These are phyloP conservation scores for Clinocottus analis DNA, from an alignment of 2,113 vertebrate species.

Conservation along the genomic window DNA sequence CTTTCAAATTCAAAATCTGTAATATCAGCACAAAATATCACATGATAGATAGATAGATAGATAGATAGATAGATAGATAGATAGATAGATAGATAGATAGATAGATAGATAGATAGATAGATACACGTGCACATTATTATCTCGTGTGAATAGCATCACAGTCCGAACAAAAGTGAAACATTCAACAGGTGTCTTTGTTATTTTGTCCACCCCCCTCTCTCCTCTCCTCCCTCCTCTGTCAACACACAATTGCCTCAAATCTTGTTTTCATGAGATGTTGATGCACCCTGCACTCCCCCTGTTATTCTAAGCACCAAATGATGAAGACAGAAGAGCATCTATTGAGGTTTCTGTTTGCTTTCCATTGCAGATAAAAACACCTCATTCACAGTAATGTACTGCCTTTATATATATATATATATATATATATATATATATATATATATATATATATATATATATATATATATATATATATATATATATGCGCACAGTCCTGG, in stretches of 20 bases:
- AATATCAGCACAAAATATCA: not conserved
- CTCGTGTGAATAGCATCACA: not conserved
- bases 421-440: no score
- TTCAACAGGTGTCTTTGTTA: constrained; percentile 30
- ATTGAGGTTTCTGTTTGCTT: constrained; percentile 22
- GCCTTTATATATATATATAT: constrained; percentile 8
- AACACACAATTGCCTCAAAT: not conserved
- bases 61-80: no score
- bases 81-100: no score
- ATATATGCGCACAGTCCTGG: no score
- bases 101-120: no score
- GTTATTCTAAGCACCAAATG: not conserved
- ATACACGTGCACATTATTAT: not conserved
- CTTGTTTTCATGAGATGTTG: constrained; percentile 3
- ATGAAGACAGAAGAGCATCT: not conserved
- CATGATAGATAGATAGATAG: no score
- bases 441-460: no score
- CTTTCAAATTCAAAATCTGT: not conserved
- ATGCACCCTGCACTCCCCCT: not conserved
- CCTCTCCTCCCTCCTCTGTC: no score
- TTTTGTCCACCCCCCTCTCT: constrained; percentile 28
- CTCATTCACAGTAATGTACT: constrained; percentile 30
- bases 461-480: no score
- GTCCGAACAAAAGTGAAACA: not conserved
- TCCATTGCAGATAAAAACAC: constrained; percentile 2